A percentile compares a stretch with the other conserved stretches of the same genome.
These are phyloP conservation scores for Drosophila meridiana DNA, from an alignment of 2,888 invertebrate genomes.

Conservation along the genomic window DNA sequence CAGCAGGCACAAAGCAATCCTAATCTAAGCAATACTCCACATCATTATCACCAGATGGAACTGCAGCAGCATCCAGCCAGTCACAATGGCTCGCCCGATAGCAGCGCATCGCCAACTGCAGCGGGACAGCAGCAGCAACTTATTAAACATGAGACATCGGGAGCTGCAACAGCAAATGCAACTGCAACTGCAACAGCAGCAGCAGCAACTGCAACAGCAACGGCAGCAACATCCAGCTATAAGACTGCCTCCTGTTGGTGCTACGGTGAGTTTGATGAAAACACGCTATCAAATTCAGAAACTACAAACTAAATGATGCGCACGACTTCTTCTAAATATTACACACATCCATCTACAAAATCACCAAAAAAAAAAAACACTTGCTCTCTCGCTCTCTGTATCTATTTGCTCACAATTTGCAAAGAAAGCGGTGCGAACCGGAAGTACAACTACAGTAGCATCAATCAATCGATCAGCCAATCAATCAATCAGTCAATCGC, in stretches of 20 bases:
- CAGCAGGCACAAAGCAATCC: constrained; percentile 43
- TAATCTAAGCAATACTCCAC: constrained; percentile 69
- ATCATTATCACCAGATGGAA: constrained; percentile 69
- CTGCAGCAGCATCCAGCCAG: constrained; percentile 45
- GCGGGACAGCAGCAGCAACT: constrained; percentile 45
- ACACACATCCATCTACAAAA: constrained; percentile 51
- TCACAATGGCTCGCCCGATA: constrained; percentile 67
- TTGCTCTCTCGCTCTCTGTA: constrained; percentile 28
- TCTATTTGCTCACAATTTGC: constrained; percentile 30
- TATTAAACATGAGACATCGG: constrained; percentile 41
- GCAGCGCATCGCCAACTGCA: constrained; percentile 48
- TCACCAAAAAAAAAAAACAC: constrained; percentile 45
- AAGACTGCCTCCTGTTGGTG: constrained; percentile 85
- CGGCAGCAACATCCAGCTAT: constrained; percentile 56
- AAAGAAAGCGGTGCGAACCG: constrained; percentile 34
- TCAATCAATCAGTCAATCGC: constrained; percentile 50
- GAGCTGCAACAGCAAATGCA: constrained; percentile 34
- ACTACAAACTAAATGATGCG: constrained; percentile 65
- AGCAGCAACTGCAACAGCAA: constrained; percentile 48
- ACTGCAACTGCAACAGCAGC: constrained; percentile 48
- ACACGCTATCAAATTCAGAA: constrained; percentile 71
- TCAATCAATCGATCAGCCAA: constrained; percentile 52
- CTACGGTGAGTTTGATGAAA: constrained; percentile 84
- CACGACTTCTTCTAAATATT: constrained; percentile 69
- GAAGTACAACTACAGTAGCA: constrained; percentile 56